Evolutionary conservation across 2,888 invertebrate species (phyloP).

Genomic region (Habroteleia sp.): DNA sequence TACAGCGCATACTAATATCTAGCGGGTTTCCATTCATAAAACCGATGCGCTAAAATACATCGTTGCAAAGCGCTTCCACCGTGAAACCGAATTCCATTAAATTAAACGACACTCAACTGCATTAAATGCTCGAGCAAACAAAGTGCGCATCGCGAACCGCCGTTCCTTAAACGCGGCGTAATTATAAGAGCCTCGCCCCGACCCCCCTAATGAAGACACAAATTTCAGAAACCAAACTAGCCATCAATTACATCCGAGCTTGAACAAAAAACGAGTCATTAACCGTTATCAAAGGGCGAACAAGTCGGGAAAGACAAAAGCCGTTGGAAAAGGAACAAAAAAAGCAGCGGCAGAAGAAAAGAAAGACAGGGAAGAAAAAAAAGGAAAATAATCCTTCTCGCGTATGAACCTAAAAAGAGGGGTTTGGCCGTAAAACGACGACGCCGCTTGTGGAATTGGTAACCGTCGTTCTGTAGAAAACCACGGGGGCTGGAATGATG

Average conservation of each 20-base stretch:
- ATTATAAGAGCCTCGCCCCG: slow-evolving; percentile 23
- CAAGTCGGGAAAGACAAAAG: slow-evolving; percentile 31
- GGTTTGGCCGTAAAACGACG: slow-evolving; percentile 55
- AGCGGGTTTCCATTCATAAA: slow-evolving; percentile 32
- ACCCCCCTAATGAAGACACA: slow-evolving; percentile 40
- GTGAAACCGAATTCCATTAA: slow-evolving; percentile 36
- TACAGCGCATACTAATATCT: slow-evolving; percentile 27
- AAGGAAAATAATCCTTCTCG: slow-evolving; percentile 27
- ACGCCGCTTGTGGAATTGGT: slow-evolving; percentile 54
- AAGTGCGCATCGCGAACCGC: slow-evolving; percentile 21
- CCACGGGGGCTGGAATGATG: slow-evolving; percentile 56
- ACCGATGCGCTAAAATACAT: slow-evolving; percentile 26
- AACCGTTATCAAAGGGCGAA: slow-evolving; percentile 39
- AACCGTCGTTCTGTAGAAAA: slow-evolving; percentile 61
- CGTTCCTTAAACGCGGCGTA: slow-evolving; percentile 26
- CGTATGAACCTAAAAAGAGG: slow-evolving; percentile 40
- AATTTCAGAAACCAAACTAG: slow-evolving; percentile 44
- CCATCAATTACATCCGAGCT: slow-evolving; percentile 34
- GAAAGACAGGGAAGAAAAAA: not conserved
- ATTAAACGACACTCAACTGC: slow-evolving; percentile 42
- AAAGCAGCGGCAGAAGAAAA: slow-evolving; percentile 11
- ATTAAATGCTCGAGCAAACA: slow-evolving; percentile 46
- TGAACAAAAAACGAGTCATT: slow-evolving; percentile 12
- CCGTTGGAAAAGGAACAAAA: slow-evolving; percentile 10
- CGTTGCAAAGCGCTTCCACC: slow-evolving; percentile 9